phyloP scores from a whole-genome alignment of 1,140 invertebrate genomes.

The Marisa cornuarietis region DNA sequence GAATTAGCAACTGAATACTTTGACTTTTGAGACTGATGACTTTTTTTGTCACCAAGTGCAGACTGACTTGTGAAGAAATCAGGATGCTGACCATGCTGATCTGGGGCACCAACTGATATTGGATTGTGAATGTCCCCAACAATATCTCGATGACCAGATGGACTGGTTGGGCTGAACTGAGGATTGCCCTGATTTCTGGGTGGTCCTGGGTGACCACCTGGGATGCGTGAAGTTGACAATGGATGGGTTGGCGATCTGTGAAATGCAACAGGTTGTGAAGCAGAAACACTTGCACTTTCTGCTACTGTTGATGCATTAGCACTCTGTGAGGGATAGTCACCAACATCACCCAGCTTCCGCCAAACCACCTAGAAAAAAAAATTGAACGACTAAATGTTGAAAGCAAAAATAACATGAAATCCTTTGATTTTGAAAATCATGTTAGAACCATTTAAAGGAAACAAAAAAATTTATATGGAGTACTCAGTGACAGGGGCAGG shows the following conservation, averaged over 20 bases:
- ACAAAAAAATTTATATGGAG: no score
- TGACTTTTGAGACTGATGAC: neutral
- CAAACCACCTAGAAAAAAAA: conserved; percentile 59
- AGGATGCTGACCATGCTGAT: conserved; percentile 20
- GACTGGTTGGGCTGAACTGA: no score
- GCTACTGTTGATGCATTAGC: no score
- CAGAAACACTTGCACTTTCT: no score
- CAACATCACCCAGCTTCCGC: conserved; percentile 62
- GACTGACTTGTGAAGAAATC: neutral
- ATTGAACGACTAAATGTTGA: neutral
- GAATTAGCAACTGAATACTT: neutral
- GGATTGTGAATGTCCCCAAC: conserved; percentile 1
- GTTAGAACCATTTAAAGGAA: no score
- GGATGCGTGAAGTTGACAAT: neutral
- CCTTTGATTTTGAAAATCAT: no score
- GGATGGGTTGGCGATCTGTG: neutral
- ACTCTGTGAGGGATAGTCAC: conserved; percentile 29
- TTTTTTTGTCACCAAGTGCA: neutral
- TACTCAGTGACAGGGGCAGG: no score
- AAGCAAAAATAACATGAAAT: no score
- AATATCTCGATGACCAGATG: no score
- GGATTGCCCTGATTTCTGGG: neutral
- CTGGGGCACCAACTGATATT: neutral
- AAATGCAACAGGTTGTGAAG: conserved; percentile 6
- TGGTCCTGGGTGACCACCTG: neutral